Evolutionary conservation across 2,797 vertebrate genomes (phyloP), one percentile per base, ranked within the genome.

Genomic region (Sebastolobus altivelis): DNA sequence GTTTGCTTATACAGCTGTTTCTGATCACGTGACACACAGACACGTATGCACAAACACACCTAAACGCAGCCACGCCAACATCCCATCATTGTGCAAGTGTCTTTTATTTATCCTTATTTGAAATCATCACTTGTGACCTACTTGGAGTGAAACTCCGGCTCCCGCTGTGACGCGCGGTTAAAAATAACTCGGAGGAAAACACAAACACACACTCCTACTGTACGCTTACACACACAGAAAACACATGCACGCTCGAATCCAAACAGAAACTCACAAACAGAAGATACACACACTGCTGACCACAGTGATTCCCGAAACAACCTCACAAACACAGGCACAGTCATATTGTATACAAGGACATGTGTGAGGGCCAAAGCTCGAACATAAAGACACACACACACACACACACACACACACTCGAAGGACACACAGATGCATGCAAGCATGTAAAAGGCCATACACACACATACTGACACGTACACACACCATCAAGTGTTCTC

Each of bases 111-210:
- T 70, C 81, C 72, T 78, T 82, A 74, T 83, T 88, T 85, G 76
- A 79, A 69, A 86, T 85, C 82, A 90, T 85, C 79, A 79, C 85
- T 88, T 86, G 84, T 89, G 92, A 93, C 92, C 91, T 93, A 93
- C 81, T 93, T 93, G 87, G 84, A 92, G 83, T 82, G 65, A 86
- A 90, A 90, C 81, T 88, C 75, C 18, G 16, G 77, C 74, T 92
- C 75, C 78, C 78, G 65, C 78, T 88, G 87, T 84, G 85, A 87
- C 62, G 74, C 63, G 31, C 1, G 4, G 88, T 79, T 91, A 91
- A 88, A 91, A 92, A 92, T 92, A 93, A 89, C 85, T 75, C 70
- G 4, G 62, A 80, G 52, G 62, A 31, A 54, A 49, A 79, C 65
- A 83, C 38, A 65, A 33, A 83, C 49, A 29, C 75, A 66, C 66